Evolutionary conservation across 1,140 invertebrate species (phyloP), one percentile per base, ranked within the genome.

Genomic region (Pteromalus puparum): DNA sequence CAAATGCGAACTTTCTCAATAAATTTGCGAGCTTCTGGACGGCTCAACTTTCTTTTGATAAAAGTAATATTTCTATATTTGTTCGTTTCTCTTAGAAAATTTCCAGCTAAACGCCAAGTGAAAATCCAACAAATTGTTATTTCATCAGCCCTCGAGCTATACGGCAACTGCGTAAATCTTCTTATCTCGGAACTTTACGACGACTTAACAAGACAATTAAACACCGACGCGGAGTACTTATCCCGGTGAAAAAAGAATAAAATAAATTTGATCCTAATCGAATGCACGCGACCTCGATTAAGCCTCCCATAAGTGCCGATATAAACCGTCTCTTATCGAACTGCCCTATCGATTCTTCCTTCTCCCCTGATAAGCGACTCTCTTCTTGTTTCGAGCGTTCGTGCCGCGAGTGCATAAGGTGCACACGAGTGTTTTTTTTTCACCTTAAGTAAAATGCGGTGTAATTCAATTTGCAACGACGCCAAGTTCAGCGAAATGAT

Each of bases 181-280:
- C 38, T 65, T 28, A 30, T 81, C 28, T n/a, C 15, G 10, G 2
- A 72, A 46, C 24, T 28, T 72, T 53, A 30, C 67, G 21, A 75
- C 24, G 21, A 73, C 26, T 81, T 74, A 73, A 73, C 15, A 73
- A 53, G 24, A 61, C 68, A 61, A 81, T 73, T 61, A 73, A 61
- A 61, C 34, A n/a, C 53, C 53, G 21, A n/a, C 6, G 53, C 18
- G 3, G 1, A 15, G 12, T 42, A 42, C 10, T 9, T 42, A 9
- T 6, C 7, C 38, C 6, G 9, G 18, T 15, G 13, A 10, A 4
- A 1, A 61, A 68, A 65, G 30, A 65, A 65, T 65, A 46, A 72
- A 81, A 72, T 70, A 38, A 73, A 81, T 73, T 48, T 24, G 42
- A 74, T 73, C 46, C 9, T 30, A 74, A 61, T 81, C 46, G 30